Evolutionary conservation across 1,140 invertebrate species (phyloP).

Genomic region (Copidosoma floridanum): DNA sequence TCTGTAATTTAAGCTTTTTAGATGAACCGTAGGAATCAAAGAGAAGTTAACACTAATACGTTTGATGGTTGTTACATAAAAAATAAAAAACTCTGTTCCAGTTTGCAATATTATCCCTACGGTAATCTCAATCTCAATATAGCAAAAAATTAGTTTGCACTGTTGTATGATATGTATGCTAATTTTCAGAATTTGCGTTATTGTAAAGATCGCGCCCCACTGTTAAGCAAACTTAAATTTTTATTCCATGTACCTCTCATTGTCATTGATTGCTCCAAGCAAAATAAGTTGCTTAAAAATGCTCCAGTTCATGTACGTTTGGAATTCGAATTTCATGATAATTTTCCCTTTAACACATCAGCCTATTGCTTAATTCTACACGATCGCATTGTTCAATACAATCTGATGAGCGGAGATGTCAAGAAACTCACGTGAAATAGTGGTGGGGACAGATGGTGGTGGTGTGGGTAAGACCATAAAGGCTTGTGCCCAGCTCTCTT

Average conservation of each 20-base stretch:
- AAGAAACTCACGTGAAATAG: not conserved
- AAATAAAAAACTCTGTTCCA: constrained; percentile 40
- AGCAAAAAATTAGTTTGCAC: constrained; percentile 30
- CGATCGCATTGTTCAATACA: not conserved
- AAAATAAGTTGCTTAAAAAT: constrained; percentile 13
- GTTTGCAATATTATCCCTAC: constrained; percentile 41
- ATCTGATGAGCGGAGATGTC: constrained; percentile 31
- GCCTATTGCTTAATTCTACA: constrained; percentile 11
- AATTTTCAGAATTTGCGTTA: constrained; percentile 42
- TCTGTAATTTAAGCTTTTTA: constrained; percentile 33
- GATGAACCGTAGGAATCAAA: constrained; percentile 24
- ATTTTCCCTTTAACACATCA: constrained; percentile 18
- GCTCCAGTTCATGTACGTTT: constrained; percentile 21
- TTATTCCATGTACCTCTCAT: not conserved
- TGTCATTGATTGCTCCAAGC: constrained; percentile 1
- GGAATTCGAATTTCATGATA: constrained; percentile 17
- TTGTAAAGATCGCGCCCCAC: constrained; percentile 24
- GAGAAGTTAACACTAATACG: constrained; percentile 29
- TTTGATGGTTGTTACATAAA: constrained; percentile 30
- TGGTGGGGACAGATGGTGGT: too few species aligned
- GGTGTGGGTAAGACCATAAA: too few species aligned
- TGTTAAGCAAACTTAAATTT: constrained; percentile 16
- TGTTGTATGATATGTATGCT: constrained; percentile 38
- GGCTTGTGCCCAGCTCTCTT: too few species aligned
- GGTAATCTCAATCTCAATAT: constrained; percentile 39